Conservation (phyloP, 2,797 vertebrate genomes). For the Acanthurus leucopareius region DNA sequence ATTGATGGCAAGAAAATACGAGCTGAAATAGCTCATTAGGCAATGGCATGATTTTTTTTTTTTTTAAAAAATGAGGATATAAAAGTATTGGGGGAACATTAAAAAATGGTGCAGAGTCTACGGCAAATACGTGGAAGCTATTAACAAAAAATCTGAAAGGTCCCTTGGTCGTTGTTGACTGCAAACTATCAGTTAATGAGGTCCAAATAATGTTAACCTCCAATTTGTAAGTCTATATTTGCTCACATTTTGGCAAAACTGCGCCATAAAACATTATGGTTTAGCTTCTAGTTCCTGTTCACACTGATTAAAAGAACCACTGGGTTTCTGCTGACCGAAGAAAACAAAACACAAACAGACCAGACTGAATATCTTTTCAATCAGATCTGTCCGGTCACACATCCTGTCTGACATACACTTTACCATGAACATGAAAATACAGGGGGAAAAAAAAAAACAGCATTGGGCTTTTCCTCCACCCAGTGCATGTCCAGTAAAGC, state of each 20-base stretch:
- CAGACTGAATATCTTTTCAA: not conserved
- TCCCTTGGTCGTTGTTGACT: no score
- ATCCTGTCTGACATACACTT: slow-evolving; percentile 3
- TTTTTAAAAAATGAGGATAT: no score
- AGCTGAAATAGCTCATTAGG: no score
- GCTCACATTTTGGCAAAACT: not conserved
- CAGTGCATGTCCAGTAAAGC: slow-evolving; percentile 4
- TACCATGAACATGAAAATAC: not conserved
- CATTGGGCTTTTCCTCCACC: not conserved
- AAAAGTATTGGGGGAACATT: no score
- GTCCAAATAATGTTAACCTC: no score
- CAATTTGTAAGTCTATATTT: not conserved
- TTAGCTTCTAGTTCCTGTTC: not conserved
- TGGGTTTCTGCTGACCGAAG: not conserved
- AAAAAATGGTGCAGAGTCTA: no score
- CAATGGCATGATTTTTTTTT: no score
- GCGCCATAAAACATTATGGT: not conserved
- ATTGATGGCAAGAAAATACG: no score
- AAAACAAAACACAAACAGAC: no score
- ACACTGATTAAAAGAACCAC: not conserved
- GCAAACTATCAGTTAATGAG: no score
- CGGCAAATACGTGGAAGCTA: no score
- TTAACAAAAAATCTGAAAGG: no score
- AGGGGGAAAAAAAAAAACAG: not conserved
- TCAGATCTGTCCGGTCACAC: not conserved